Evolutionary conservation across 2,888 invertebrate genomes (phyloP), one percentile per base, ranked within the genome.

Genomic region (Herminia tarsipennalis): DNA sequence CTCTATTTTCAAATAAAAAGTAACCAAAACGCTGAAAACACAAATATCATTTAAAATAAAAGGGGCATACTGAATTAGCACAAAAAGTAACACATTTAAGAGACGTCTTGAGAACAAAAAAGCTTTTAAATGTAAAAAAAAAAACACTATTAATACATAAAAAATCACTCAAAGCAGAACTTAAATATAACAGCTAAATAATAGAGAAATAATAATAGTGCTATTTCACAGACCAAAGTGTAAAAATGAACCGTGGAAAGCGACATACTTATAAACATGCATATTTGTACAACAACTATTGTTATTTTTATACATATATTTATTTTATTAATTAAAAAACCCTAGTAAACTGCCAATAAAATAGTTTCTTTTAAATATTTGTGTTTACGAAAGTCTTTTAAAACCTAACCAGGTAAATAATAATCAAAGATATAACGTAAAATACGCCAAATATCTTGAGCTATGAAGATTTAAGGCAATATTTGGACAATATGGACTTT

Each of bases 111-210:
- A n/a, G 32, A 20, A 22, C 9, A 21, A 13, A 14, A 5, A 37
- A 38, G 30, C n/a, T n/a, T n/a, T 37, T 22, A 22, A 27, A 33
- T 18, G 33, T 43, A 56, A 35, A 16, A 51, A 14, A 54, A 33
- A 44, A 40, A 37, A 48, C 37, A 21, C 9, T 5, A 14, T 25
- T 14, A 13, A 17, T 29, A 35, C 28, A 36, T 28, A 17, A 24
- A 22, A 37, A 24, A 42, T 27, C 34, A 42, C 33, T 33, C 51
- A 56, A 63, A 65, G 54, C 54, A 49, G 38, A 66, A 55, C 59
- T 64, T 67, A 72, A 81, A 80, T 60, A 80, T 84, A 86, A 87
- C 87, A 87, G 86, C 87, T 72, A 86, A 83, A 81, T 76, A 78
- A 76, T 75, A 77, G 58, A 20, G 45, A 37, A 51, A 50, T 41